These are phyloP conservation scores for Pogonophryne albipinna DNA, from an alignment of 2,797 vertebrate genomes.

Conservation along the genomic window DNA sequence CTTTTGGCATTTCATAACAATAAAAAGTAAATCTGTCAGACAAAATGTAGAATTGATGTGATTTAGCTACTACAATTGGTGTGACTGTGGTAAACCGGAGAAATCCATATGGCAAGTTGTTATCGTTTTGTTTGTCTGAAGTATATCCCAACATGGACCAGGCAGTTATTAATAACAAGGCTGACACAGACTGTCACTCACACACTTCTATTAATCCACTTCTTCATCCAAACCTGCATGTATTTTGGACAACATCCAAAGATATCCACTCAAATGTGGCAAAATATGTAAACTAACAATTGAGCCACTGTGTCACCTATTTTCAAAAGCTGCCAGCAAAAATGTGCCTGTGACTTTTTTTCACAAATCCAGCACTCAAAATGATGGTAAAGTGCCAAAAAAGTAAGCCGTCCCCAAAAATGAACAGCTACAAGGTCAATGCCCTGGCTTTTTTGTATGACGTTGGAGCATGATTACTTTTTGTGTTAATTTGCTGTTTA, in stretches of 20 bases:
- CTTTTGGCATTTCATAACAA: slow-evolving; percentile 58
- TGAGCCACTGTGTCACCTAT: slow-evolving; percentile 26
- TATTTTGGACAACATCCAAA: slow-evolving; percentile 57
- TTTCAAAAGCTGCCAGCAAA: slow-evolving; percentile 13
- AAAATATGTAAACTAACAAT: slow-evolving; percentile 50
- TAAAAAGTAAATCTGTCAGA: slow-evolving; percentile 47
- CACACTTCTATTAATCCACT: slow-evolving; percentile 31
- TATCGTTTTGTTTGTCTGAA: slow-evolving; percentile 48
- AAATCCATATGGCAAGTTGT: slow-evolving; percentile 47
- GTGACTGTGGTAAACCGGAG: slow-evolving; percentile 50
- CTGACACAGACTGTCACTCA: slow-evolving; percentile 43
- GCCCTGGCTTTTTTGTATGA: slow-evolving; percentile 55
- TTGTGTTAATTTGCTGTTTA: slow-evolving; percentile 73
- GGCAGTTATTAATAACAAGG: slow-evolving; percentile 45
- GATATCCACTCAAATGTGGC: slow-evolving; percentile 17
- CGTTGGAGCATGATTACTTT: slow-evolving; percentile 68
- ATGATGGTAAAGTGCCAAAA: not conserved
- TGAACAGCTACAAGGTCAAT: slow-evolving; percentile 66
- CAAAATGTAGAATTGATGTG: slow-evolving; percentile 53
- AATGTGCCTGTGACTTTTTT: slow-evolving; percentile 5
- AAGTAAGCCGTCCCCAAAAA: slow-evolving; percentile 27
- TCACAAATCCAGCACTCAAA: slow-evolving; percentile 31
- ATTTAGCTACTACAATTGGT: slow-evolving; percentile 44
- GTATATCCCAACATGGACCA: slow-evolving; percentile 38
- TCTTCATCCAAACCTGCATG: slow-evolving; percentile 35